Conservation (phyloP, 2,113 vertebrate species). For the Equus przewalskii region DNA sequence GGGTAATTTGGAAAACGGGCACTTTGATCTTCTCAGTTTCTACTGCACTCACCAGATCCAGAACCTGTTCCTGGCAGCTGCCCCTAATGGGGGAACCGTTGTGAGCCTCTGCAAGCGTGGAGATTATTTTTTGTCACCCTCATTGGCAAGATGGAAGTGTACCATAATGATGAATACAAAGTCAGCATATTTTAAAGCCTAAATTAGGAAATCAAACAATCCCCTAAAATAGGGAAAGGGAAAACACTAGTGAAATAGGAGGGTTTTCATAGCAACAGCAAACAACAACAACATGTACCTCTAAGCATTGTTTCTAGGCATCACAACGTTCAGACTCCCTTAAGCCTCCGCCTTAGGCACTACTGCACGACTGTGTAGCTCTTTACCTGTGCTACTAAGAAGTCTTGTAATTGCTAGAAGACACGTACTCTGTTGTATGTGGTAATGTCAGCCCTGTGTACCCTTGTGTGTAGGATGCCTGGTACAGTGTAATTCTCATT, state of each 20-base stretch:
- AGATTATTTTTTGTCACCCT: background rate
- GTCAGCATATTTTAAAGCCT: background rate
- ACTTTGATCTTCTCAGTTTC: background rate
- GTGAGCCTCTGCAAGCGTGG: background rate
- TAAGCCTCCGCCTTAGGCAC: background rate
- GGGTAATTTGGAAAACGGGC: background rate
- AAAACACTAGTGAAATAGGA: background rate
- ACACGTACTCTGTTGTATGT: background rate
- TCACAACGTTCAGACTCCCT: background rate
- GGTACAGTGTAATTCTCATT: background rate
- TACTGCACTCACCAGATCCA: background rate
- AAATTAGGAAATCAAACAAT: background rate
- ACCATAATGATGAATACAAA: background rate
- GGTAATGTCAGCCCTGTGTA: background rate
- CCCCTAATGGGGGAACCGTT: background rate
- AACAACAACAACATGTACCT: background rate
- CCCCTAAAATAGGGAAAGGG: background rate
- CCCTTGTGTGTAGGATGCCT: background rate
- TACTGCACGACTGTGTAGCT: background rate
- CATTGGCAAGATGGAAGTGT: background rate
- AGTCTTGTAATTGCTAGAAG: background rate
- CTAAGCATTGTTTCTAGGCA: background rate
- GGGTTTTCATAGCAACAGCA: background rate
- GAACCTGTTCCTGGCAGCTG: background rate
- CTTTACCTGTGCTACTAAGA: background rate